phyloP scores from a whole-genome alignment of 2,797 vertebrate species.

The Tenualosa ilisha region DNA sequence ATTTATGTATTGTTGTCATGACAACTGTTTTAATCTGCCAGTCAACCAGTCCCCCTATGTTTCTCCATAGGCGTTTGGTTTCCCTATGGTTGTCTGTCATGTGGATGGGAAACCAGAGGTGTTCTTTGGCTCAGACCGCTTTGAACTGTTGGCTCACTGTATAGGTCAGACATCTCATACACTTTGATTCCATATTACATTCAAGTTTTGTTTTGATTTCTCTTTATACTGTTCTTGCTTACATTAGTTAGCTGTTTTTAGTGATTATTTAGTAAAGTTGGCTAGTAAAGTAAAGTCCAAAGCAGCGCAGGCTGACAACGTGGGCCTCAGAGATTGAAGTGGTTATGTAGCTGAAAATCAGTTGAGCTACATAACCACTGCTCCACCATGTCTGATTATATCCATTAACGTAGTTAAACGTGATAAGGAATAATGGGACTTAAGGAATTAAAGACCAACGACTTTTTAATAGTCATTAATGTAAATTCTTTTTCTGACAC shows the following conservation, averaged over 20 bases:
- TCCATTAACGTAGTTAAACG: too few species aligned
- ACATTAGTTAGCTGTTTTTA: background rate
- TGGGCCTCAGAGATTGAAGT: too few species aligned
- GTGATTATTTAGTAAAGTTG: background rate
- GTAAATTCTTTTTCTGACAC: too few species aligned
- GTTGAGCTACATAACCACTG: too few species aligned
- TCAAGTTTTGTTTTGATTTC: background rate
- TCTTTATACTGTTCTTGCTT: background rate
- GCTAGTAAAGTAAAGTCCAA: too few species aligned
- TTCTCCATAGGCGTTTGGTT: constrained; percentile 82
- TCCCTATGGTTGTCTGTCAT: constrained; percentile 83
- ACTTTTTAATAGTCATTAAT: too few species aligned
- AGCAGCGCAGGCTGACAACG: too few species aligned
- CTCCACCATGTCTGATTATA: too few species aligned
- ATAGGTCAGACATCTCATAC: constrained; percentile 79
- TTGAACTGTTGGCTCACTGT: constrained; percentile 84
- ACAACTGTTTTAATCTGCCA: constrained; percentile 23
- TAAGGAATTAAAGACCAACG: background rate
- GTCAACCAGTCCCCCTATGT: background rate
- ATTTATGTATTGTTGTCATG: background rate
- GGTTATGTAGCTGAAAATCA: too few species aligned
- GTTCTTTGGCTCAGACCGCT: constrained; percentile 91
- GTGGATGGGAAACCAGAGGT: constrained; percentile 73
- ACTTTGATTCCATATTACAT: background rate
- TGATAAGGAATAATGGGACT: background rate